Evolutionary conservation across 2,797 vertebrate species (phyloP).

Genomic region (Anguilla obscura): DNA sequence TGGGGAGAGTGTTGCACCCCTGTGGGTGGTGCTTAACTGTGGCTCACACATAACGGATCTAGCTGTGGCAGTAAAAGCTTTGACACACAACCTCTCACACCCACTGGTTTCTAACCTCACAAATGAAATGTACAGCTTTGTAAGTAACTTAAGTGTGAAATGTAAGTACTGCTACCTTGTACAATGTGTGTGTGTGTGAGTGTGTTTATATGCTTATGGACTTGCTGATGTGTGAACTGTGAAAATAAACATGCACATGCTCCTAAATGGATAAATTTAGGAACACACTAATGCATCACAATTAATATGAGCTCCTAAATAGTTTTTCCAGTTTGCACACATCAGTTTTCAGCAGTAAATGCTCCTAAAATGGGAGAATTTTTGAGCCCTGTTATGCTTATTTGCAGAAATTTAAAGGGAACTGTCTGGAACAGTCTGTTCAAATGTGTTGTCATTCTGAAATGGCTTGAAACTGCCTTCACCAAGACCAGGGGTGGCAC

Average conservation of each 20-base stretch:
- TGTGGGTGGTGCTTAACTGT: not conserved
- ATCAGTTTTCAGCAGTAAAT: too few relatives aligned
- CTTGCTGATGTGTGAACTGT: not conserved
- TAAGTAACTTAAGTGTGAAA: not conserved
- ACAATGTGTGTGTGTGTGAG: too few relatives aligned
- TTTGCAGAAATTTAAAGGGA: not conserved
- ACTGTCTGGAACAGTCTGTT: not conserved
- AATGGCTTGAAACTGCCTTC: not conserved
- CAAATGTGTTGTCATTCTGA: not conserved
- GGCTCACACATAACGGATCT: not conserved
- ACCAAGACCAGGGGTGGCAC: slow-evolving; percentile 4
- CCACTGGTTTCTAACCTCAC: not conserved
- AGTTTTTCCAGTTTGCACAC: too few relatives aligned
- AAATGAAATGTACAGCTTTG: not conserved
- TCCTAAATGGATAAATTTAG: too few relatives aligned
- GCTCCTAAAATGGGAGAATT: too few relatives aligned
- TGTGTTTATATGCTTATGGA: not conserved
- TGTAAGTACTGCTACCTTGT: not conserved
- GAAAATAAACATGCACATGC: too few relatives aligned
- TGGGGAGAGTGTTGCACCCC: not conserved
- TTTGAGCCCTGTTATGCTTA: not conserved
- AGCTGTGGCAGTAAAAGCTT: not conserved
- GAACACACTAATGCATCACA: too few relatives aligned
- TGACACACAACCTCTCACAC: not conserved
- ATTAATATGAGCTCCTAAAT: too few relatives aligned